phyloP scores from a whole-genome alignment of 2,797 vertebrate species.

The Anguilla pacifica region DNA sequence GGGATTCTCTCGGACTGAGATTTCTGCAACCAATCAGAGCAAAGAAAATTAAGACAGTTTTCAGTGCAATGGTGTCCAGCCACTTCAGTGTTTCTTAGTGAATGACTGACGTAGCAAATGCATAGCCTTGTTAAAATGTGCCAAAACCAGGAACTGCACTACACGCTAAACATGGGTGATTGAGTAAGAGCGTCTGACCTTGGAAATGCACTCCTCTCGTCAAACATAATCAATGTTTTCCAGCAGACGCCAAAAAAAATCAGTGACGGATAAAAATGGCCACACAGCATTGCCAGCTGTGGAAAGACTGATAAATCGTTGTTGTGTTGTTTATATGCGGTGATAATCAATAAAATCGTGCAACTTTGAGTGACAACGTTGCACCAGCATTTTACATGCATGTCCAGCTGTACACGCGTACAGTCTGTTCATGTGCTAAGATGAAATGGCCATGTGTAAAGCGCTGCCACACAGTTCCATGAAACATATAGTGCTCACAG shows the following conservation, averaged over 20 bases:
- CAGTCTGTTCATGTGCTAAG: background rate
- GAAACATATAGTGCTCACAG: background rate
- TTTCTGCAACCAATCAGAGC: background rate
- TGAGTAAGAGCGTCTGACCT: background rate
- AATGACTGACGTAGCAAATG: background rate
- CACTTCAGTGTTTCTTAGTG: background rate
- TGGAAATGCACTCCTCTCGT: background rate
- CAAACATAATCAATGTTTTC: slow-evolving; percentile 10
- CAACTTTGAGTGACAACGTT: background rate
- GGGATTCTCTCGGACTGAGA: background rate
- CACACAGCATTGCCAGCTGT: background rate
- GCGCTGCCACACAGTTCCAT: background rate
- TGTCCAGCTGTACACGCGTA: background rate
- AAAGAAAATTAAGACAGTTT: background rate
- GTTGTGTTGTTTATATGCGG: background rate
- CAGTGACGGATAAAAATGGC: background rate
- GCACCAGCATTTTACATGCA: background rate
- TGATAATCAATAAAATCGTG: slow-evolving; percentile 1
- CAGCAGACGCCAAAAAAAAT: background rate
- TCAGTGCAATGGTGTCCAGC: background rate
- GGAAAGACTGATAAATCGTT: background rate
- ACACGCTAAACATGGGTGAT: background rate
- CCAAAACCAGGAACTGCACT: background rate
- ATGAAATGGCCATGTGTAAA: background rate
- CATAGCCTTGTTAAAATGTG: background rate